These are phyloP conservation scores for Oxyruncus cristatus DNA, from an alignment of 2,113 vertebrate species.

Conservation along the genomic window DNA sequence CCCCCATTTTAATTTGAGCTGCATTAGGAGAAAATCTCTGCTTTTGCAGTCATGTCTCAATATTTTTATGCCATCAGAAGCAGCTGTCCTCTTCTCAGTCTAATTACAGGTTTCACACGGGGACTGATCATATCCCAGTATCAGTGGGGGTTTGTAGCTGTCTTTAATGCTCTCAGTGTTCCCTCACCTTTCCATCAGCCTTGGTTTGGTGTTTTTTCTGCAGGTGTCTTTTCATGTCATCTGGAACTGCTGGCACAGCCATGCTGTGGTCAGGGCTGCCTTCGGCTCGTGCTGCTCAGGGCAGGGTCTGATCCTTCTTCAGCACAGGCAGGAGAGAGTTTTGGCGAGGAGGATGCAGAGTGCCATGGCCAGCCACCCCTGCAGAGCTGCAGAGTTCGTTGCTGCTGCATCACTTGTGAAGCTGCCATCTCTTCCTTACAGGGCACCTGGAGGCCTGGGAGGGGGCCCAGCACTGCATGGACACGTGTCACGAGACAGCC, in stretches of 20 bases:
- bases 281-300: fast-evolving
- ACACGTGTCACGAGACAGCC: background rate
- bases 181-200: background rate
- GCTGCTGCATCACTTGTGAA: background rate
- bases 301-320: background rate
- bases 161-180: background rate
- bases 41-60: background rate
- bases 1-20: background rate
- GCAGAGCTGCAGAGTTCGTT: background rate
- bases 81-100: constrained; percentile 25
- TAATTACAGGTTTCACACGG: constrained; percentile 36
- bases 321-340: background rate
- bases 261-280: background rate
- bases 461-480: background rate
- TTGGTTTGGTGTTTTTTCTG: background rate
- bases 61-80: constrained; percentile 38
- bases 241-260: background rate
- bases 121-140: background rate
- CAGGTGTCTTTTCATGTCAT: background rate
- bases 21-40: background rate
- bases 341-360: background rate
- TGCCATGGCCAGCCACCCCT: fast-evolving
- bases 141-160: background rate
- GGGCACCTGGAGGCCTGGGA: background rate
- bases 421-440: background rate